Conservation (phyloP, 2,797 vertebrate genomes). For the Sphenopsis melanotis region DNA sequence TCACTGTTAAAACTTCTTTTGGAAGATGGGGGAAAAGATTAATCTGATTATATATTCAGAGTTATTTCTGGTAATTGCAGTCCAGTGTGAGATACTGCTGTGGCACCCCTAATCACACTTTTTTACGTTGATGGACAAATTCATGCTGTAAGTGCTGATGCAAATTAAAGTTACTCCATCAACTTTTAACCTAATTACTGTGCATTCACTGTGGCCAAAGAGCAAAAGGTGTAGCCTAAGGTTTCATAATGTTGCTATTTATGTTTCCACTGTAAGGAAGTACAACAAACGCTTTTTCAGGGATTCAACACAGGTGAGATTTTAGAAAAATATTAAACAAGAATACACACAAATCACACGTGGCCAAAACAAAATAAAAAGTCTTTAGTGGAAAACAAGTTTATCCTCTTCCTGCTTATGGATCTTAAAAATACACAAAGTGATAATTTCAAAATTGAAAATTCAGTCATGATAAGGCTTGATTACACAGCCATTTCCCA, state of each 20-base stretch:
- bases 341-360: slow-evolving; percentile 69
- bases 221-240: not conserved
- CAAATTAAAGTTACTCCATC: not conserved
- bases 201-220: not conserved
- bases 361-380: slow-evolving; percentile 69
- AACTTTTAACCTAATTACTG: not conserved
- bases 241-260: not conserved
- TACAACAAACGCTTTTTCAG: not conserved
- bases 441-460: slow-evolving; percentile 54
- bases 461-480: slow-evolving; percentile 52
- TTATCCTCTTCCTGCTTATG: slow-evolving; percentile 55
- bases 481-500: slow-evolving; percentile 61
- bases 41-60: not conserved
- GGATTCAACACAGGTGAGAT: not conserved
- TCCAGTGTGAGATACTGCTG: not conserved
- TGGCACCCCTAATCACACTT: not conserved
- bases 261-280: not conserved
- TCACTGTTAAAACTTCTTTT: not conserved
- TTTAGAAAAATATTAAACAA: slow-evolving; percentile 20
- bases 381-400: slow-evolving; percentile 74
- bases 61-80: not conserved
- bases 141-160: not conserved
- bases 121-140: not conserved
- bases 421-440: slow-evolving; percentile 69
- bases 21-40: not conserved